These are phyloP conservation scores for Noctuana brunneofusca DNA, from an alignment of 2,888 invertebrate genomes.

Conservation along the genomic window DNA sequence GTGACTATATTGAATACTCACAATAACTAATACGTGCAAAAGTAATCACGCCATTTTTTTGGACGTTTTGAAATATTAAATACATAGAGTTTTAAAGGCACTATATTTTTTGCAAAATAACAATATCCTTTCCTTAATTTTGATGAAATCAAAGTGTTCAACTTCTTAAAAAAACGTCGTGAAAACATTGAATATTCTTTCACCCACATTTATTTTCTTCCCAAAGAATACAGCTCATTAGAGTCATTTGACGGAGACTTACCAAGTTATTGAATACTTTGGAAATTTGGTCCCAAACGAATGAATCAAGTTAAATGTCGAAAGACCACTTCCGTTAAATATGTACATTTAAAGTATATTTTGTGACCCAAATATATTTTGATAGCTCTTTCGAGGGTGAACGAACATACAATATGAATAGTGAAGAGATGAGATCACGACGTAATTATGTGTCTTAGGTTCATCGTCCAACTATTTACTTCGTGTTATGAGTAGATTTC, in stretches of 20 bases:
- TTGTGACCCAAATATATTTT: background rate
- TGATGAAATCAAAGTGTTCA: background rate
- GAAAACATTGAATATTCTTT: slow-evolving; percentile 8
- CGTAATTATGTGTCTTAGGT: no score
- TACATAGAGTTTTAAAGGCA: background rate
- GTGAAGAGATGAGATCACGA: no score
- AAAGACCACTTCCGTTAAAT: slow-evolving; percentile 2
- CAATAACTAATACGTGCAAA: background rate
- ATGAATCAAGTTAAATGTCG: slow-evolving; percentile 21
- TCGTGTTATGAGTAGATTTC: no score
- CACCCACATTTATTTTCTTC: background rate
- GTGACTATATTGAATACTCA: background rate
- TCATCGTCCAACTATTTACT: no score
- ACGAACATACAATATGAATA: no score
- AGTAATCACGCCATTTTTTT: background rate
- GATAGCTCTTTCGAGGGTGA: no score
- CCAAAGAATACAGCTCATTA: slow-evolving; percentile 25
- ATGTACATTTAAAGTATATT: slow-evolving; percentile 20
- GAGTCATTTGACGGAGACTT: slow-evolving; percentile 19
- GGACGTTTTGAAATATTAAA: background rate
- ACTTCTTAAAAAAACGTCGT: background rate
- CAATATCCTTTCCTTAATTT: background rate
- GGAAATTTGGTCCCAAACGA: slow-evolving; percentile 21
- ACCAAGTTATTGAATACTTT: slow-evolving; percentile 26
- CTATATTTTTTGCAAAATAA: background rate